A percentile compares a stretch with the other conserved stretches of the same genome.
These are phyloP conservation scores for Cephus pulcher DNA, from an alignment of 2,888 invertebrate genomes.

Conservation along the genomic window DNA sequence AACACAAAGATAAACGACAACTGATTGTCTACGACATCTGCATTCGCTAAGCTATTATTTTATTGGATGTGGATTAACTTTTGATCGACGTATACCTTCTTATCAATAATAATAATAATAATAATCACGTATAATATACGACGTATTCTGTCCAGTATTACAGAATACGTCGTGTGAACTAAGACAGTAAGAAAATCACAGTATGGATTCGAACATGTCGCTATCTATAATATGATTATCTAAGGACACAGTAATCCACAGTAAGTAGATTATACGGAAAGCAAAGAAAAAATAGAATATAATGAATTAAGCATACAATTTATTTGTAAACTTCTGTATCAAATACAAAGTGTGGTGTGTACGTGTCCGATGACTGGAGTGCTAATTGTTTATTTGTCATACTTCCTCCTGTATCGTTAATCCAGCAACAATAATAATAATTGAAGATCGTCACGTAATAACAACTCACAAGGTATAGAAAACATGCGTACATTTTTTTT, in stretches of 20 bases:
- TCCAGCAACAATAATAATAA: neutral
- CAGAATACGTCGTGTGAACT: neutral
- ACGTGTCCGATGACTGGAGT: slow-evolving; percentile 34
- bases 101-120: neutral
- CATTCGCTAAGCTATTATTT: neutral
- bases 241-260: neutral
- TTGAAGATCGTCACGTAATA: neutral
- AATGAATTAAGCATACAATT: slow-evolving; percentile 23
- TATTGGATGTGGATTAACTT: neutral
- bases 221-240: neutral
- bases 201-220: neutral
- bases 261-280: neutral
- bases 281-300: slow-evolving; percentile 10
- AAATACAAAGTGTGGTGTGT: slow-evolving; percentile 56
- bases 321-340: slow-evolving; percentile 40
- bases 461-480: neutral
- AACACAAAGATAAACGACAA: neutral
- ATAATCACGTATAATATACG: neutral
- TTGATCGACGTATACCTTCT: neutral
- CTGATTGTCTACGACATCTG: neutral
- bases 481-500: neutral
- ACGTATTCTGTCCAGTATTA: neutral
- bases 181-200: neutral
- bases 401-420: neutral
- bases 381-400: neutral